A percentile compares a stretch with the other conserved stretches of the same genome.
These are phyloP conservation scores for Stratiomys singularior DNA, from an alignment of 2,888 invertebrate species.

Conservation along the genomic window DNA sequence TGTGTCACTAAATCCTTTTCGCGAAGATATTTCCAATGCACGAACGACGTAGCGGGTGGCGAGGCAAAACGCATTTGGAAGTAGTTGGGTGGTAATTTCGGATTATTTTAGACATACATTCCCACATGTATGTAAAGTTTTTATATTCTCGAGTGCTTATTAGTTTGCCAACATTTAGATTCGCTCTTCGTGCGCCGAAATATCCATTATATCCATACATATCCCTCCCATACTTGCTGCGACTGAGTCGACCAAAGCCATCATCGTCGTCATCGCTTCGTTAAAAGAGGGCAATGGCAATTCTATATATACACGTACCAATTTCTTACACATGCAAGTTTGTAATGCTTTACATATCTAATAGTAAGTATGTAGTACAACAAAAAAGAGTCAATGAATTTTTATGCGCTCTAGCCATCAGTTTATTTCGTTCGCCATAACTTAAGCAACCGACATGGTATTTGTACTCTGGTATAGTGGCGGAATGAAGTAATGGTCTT, in stretches of 20 bases:
- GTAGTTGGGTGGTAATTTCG: too few relatives aligned
- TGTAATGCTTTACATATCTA: conserved; percentile 13
- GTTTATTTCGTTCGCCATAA: neutral
- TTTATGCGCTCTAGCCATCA: neutral
- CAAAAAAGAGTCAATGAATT: conserved; percentile 33
- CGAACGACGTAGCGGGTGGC: too few relatives aligned
- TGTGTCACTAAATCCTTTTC: too few relatives aligned
- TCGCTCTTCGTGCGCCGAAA: neutral
- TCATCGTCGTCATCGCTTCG: neutral
- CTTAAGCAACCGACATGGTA: neutral
- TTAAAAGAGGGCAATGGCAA: conserved; percentile 35
- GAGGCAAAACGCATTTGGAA: too few relatives aligned
- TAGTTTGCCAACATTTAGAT: neutral
- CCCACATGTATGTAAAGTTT: conserved; percentile 17
- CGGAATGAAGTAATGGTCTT: too few relatives aligned
- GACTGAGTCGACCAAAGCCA: neutral
- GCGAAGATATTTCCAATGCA: too few relatives aligned
- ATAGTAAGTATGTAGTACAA: neutral
- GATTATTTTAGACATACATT: neutral
- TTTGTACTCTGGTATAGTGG: too few relatives aligned
- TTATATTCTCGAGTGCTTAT: neutral
- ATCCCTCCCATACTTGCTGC: neutral
- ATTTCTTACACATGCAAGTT: too few relatives aligned
- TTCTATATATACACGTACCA: neutral
- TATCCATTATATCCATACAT: neutral